Base-by-base conservation (phyloP, 2,888 invertebrate species). In the Adela reaumurella region DNA sequence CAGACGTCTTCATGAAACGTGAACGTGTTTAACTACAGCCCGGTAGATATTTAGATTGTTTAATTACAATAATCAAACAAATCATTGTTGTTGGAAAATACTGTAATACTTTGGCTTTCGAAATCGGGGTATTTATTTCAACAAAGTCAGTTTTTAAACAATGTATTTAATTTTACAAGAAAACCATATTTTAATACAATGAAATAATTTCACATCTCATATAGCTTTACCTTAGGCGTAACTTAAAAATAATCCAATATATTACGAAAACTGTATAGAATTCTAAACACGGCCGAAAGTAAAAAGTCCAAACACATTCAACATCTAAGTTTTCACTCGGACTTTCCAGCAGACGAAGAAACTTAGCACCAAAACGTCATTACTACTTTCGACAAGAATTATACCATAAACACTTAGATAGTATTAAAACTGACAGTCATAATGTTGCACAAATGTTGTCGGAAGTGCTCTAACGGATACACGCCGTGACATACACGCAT, bases 51-150 rank as follows among this genome's bases (percentile, higher is more conserved):
- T n/a, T n/a, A n/a, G n/a, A n/a, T n/a, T n/a, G n/a, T n/a, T n/a
- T n/a, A n/a, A n/a, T n/a, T n/a, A n/a, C n/a, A 41, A 17, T 19
- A 47, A 18, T 18, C n/a, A 45, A 17, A n/a, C 17, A 45, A 45
- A 45, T 18, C 11, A 45, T 3, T 17, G 46, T 44, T 46, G 59
- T 54, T 74, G 73, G 67, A 72, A 77, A 78, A 77, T 76, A 78
- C 77, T 77, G 77, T 77, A 77, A 45, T 77, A 77, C 77, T 78
- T 78, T 78, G 77, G 77, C 77, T 77, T 74, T 69, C 63, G 72
- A 77, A 68, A 45, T 24, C 16, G 8, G n/a, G 44, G 18, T 44
- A 14, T 44, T 44, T 11, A 17, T 35, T 35, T 14, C 4, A 35
- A 35, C 35, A 35, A 35, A 35, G 35, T 35, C 35, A 35, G 35